Evolutionary conservation across 2,888 invertebrate species (phyloP).

Genomic region (Oxytorus armatus): DNA sequence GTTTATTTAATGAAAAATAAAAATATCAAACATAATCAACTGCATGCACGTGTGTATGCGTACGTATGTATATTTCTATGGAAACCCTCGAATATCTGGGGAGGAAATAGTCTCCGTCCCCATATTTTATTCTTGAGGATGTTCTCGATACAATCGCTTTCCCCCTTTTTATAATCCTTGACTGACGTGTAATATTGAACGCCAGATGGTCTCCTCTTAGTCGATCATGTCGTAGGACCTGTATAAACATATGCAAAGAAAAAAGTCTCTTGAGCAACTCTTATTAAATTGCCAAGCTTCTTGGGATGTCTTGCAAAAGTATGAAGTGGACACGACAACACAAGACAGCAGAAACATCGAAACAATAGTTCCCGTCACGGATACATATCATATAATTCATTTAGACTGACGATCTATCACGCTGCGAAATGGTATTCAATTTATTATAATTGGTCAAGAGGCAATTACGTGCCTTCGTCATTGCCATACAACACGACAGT

Average conservation of each 20-base stretch:
- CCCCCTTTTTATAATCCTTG: slow-evolving; percentile 43
- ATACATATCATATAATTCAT: neutral
- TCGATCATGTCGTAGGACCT: slow-evolving; percentile 68
- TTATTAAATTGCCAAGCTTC: slow-evolving; percentile 66
- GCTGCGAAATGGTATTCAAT: slow-evolving; percentile 6
- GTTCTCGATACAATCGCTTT: slow-evolving; percentile 72
- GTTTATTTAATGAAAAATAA: no score
- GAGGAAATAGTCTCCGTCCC: slow-evolving; percentile 33
- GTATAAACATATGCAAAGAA: slow-evolving; percentile 41
- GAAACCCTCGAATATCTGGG: slow-evolving; percentile 1
- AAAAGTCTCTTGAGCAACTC: slow-evolving; percentile 66
- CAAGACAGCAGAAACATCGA: slow-evolving; percentile 14
- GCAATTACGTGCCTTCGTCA: no score
- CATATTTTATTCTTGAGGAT: slow-evolving; percentile 51
- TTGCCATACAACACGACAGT: neutral
- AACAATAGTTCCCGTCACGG: no score
- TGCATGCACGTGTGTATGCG: neutral
- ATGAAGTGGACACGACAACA: neutral
- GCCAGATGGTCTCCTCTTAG: slow-evolving; percentile 75
- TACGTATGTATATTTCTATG: neutral
- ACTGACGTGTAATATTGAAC: slow-evolving; percentile 68
- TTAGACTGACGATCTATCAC: neutral
- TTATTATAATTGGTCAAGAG: neutral
- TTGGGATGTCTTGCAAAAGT: slow-evolving; percentile 16
- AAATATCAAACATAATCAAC: no score